These are phyloP conservation scores for Tonatia bakeri DNA, from an alignment of 2,113 vertebrate genomes.

Conservation along the genomic window DNA sequence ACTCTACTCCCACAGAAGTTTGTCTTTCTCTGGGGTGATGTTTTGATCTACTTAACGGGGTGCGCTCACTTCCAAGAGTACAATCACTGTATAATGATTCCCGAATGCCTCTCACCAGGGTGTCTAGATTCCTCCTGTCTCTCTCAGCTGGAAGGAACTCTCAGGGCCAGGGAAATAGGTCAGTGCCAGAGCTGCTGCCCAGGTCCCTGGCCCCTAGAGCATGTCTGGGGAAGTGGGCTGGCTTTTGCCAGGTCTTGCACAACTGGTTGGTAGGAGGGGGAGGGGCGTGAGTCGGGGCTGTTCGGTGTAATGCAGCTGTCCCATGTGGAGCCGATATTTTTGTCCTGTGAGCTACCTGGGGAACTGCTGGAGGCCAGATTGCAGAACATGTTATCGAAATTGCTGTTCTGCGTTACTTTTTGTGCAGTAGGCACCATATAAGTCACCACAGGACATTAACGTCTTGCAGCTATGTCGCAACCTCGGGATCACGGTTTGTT, in stretches of 20 bases:
- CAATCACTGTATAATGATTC: not conserved
- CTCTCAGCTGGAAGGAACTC: not conserved
- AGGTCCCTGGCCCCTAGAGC: not conserved
- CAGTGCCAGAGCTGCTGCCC: not conserved
- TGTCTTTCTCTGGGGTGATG: conserved; percentile 8
- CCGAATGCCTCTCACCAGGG: not conserved
- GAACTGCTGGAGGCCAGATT: not conserved
- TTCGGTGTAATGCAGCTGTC: not conserved
- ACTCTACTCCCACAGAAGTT: not conserved
- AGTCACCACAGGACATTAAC: not conserved
- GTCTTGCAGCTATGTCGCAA: not conserved
- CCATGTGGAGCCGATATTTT: fast-evolving
- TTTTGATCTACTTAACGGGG: not conserved
- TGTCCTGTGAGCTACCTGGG: not conserved
- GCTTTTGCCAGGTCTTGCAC: fast-evolving
- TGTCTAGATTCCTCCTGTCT: not conserved
- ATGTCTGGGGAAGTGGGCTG: not conserved
- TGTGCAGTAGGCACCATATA: not conserved
- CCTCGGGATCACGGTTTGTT: not conserved
- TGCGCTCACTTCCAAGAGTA: not conserved
- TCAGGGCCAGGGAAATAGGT: not conserved
- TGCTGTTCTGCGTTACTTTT: not conserved
- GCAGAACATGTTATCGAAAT: too few relatives aligned
- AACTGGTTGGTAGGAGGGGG: not conserved
- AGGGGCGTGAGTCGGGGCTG: not conserved